A percentile compares a stretch with the other conserved stretches of the same genome.
phyloP scores from a whole-genome alignment of 1,140 invertebrate species.

The Eubasilissa regina region DNA sequence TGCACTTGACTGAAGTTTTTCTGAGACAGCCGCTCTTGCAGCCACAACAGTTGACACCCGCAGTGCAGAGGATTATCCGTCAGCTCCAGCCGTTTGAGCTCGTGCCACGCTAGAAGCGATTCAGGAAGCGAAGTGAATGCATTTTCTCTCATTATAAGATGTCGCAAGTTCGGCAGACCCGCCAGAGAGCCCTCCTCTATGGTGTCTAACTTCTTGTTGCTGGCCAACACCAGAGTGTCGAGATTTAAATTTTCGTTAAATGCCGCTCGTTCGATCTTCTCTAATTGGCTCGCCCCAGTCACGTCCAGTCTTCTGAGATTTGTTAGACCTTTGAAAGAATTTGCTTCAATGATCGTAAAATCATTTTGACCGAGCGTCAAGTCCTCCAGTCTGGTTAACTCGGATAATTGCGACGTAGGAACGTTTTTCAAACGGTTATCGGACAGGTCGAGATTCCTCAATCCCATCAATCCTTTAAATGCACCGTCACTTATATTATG shows the following conservation, averaged over 20 bases:
- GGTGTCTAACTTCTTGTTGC: constrained; percentile 80
- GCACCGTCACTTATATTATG: constrained; percentile 82
- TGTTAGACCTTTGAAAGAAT: constrained; percentile 83
- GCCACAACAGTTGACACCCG: constrained; percentile 85
- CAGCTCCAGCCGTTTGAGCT: constrained; percentile 82
- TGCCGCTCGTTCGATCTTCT: constrained; percentile 81
- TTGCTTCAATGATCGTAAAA: constrained; percentile 78
- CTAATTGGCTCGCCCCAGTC: constrained; percentile 81
- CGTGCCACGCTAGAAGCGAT: constrained; percentile 83
- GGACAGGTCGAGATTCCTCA: constrained; percentile 83
- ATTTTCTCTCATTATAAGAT: constrained; percentile 85
- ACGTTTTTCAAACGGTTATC: constrained; percentile 84
- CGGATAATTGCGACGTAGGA: constrained; percentile 82
- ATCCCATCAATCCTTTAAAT: constrained; percentile 81
- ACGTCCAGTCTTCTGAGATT: constrained; percentile 85
- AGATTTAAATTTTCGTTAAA: constrained; percentile 87
- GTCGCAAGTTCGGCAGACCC: constrained; percentile 83
- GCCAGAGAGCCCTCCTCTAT: constrained; percentile 84
- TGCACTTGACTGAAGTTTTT: constrained; percentile 83
- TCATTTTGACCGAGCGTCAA: constrained; percentile 88
- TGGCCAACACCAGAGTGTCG: constrained; percentile 82
- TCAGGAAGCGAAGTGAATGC: constrained; percentile 82
- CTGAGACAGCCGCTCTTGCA: constrained; percentile 81
- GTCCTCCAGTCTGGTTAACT: constrained; percentile 83
- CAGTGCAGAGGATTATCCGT: constrained; percentile 89